Conservation (phyloP, 2,888 invertebrate species). For the Luperina testacea region DNA sequence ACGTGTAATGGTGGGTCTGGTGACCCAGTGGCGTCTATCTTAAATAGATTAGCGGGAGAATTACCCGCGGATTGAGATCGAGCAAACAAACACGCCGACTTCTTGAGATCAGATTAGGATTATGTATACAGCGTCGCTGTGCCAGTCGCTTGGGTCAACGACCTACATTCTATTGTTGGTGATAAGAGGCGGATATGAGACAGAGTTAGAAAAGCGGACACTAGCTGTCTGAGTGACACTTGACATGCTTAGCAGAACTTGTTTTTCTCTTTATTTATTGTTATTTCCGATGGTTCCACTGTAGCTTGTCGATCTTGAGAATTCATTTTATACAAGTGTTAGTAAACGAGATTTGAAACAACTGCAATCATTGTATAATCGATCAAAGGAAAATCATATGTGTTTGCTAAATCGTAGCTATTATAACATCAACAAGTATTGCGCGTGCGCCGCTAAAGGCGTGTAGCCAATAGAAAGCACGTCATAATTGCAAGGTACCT, state of each 20-base stretch:
- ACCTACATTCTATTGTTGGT: slow-evolving; percentile 25
- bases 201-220: neutral
- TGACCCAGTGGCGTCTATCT: slow-evolving; percentile 57
- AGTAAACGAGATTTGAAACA: neutral
- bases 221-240: slow-evolving; percentile 1
- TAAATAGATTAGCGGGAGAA: slow-evolving; percentile 59
- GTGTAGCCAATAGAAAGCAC: slow-evolving; percentile 28
- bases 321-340: neutral
- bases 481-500: slow-evolving; percentile 22
- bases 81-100: slow-evolving; percentile 58
- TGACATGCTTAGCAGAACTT: neutral
- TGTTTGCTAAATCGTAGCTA: neutral
- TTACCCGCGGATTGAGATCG: slow-evolving; percentile 59
- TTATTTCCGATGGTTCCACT: neutral
- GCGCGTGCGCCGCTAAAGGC: slow-evolving; percentile 18
- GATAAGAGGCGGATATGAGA: slow-evolving; percentile 14
- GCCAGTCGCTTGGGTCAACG: slow-evolving; percentile 34
- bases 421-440: neutral
- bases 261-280: neutral
- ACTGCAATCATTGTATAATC: neutral
- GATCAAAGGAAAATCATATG: slow-evolving; percentile 13
- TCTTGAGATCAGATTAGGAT: slow-evolving; percentile 58
- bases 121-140: slow-evolving; percentile 36
- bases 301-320: neutral
- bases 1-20: slow-evolving; percentile 38